These are phyloP conservation scores for Cryptomyrus ogoouensis DNA, from an alignment of 2,113 vertebrate genomes.

Conservation along the genomic window DNA sequence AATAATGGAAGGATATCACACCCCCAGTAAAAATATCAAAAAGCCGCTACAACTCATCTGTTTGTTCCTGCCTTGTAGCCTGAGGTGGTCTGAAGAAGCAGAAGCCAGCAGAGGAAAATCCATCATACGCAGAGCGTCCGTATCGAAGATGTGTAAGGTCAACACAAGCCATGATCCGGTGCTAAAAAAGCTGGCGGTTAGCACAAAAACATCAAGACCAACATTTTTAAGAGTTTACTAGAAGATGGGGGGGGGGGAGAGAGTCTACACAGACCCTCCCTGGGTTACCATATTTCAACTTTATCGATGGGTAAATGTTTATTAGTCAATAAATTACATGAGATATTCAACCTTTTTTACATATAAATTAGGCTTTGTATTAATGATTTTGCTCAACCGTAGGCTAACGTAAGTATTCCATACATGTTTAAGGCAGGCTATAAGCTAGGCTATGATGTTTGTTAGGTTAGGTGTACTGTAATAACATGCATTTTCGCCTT, in stretches of 20 bases:
- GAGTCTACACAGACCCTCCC: not conserved
- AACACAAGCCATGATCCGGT: not conserved
- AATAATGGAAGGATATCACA: slow-evolving; percentile 2
- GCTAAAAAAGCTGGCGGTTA: not conserved
- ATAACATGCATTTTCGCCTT: too few relatives aligned
- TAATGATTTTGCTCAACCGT: too few relatives aligned
- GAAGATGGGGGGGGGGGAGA: not conserved
- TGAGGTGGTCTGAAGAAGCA: not conserved
- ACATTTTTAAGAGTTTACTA: not conserved
- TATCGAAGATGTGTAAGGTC: slow-evolving; percentile 11
- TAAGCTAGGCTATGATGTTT: too few relatives aligned
- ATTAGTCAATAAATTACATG: too few relatives aligned
- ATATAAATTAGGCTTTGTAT: too few relatives aligned
- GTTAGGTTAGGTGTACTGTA: too few relatives aligned
- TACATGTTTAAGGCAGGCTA: too few relatives aligned
- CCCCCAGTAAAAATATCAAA: slow-evolving; percentile 11
- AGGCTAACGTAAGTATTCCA: too few relatives aligned
- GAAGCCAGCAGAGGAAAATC: not conserved
- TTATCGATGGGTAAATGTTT: too few relatives aligned
- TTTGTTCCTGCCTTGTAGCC: slow-evolving; percentile 14
- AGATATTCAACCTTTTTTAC: too few relatives aligned
- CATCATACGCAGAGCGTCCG: not conserved
- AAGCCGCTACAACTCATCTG: not conserved
- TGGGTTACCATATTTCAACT: too few relatives aligned
- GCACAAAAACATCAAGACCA: not conserved